Percentiles rank a stretch among this genome's conserved stretches.
Evolutionary conservation across 2,888 invertebrate genomes (phyloP).

Genomic region (Acronicta psi): DNA sequence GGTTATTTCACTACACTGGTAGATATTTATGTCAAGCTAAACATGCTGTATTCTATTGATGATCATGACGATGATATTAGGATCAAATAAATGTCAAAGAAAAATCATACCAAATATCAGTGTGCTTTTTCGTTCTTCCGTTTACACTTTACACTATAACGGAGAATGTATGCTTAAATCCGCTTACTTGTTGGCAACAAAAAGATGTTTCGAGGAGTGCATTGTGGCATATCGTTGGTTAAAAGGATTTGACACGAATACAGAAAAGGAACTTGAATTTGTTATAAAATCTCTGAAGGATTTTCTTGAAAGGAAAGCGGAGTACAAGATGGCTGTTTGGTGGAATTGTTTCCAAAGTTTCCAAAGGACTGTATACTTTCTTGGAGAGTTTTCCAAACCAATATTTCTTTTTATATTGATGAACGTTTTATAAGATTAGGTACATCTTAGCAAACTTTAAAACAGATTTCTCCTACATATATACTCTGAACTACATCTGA

Average conservation of each 20-base stretch:
- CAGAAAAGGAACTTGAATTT: conserved; percentile 44
- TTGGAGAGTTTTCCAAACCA: conserved; percentile 43
- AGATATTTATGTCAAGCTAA: too few species aligned
- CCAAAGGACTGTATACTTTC: conserved; percentile 14
- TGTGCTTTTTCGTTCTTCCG: conserved; percentile 35
- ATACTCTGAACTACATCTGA: too few species aligned
- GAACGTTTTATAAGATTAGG: conserved; percentile 4
- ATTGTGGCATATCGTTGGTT: conserved; percentile 52
- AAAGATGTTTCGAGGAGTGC: conserved; percentile 52
- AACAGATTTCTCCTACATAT: too few species aligned
- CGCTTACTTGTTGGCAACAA: conserved; percentile 50
- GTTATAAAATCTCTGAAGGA: conserved; percentile 53
- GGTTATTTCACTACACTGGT: too few species aligned
- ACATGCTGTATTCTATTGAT: too few species aligned
- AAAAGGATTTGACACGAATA: conserved; percentile 50
- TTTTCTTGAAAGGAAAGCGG: conserved; percentile 47
- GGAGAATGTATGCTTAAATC: conserved; percentile 46
- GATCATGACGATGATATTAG: too few species aligned
- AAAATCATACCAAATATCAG: conserved; percentile 32
- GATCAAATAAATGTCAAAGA: too few species aligned
- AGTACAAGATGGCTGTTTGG: conserved; percentile 32
- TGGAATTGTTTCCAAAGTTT: conserved; percentile 37
- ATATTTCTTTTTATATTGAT: conserved; percentile 37
- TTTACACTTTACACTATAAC: conserved; percentile 43
- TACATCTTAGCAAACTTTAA: not conserved